phyloP scores from a whole-genome alignment of 1,140 invertebrate species.

The Zaprionus capensis region DNA sequence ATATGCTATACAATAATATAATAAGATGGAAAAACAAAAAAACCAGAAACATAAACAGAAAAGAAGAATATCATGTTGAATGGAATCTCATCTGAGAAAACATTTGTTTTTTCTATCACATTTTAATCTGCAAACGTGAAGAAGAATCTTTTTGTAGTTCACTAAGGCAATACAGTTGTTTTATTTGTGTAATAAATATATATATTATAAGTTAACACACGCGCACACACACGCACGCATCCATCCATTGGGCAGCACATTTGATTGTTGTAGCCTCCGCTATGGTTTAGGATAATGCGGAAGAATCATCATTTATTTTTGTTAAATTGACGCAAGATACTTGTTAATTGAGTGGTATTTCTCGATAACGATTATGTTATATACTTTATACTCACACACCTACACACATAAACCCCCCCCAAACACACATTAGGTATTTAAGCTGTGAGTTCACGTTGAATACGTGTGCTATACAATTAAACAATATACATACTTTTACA shows the following conservation, averaged over 20 bases:
- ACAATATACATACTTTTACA: not conserved
- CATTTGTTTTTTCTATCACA: conserved; percentile 41
- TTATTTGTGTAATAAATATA: conserved; percentile 31
- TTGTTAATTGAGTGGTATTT: conserved; percentile 73
- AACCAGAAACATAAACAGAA: conserved; percentile 12
- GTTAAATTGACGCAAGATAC: conserved; percentile 70
- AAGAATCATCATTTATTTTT: conserved; percentile 50
- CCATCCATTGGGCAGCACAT: conserved; percentile 47
- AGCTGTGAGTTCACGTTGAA: conserved; percentile 9
- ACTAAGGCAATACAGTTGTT: conserved; percentile 46
- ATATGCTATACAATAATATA: conserved; percentile 5
- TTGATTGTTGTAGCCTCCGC: conserved; percentile 25
- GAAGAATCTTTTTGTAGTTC: conserved; percentile 62
- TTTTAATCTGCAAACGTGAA: conserved; percentile 38
- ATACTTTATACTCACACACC: conserved; percentile 33
- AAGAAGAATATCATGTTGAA: conserved; percentile 56
- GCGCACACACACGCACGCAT: conserved; percentile 25
- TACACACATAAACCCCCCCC: not conserved
- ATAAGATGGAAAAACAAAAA: conserved; percentile 19
- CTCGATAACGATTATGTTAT: conserved; percentile 61
- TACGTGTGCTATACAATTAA: conserved; percentile 1
- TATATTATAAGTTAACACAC: conserved; percentile 11
- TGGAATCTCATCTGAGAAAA: conserved; percentile 60
- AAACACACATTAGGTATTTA: conserved; percentile 7
- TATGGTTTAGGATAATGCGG: conserved; percentile 31